A percentile compares a stretch with the other conserved stretches of the same genome.
phyloP scores from a whole-genome alignment of 2,797 vertebrate species.

The Enteromius unitaeniatus region DNA sequence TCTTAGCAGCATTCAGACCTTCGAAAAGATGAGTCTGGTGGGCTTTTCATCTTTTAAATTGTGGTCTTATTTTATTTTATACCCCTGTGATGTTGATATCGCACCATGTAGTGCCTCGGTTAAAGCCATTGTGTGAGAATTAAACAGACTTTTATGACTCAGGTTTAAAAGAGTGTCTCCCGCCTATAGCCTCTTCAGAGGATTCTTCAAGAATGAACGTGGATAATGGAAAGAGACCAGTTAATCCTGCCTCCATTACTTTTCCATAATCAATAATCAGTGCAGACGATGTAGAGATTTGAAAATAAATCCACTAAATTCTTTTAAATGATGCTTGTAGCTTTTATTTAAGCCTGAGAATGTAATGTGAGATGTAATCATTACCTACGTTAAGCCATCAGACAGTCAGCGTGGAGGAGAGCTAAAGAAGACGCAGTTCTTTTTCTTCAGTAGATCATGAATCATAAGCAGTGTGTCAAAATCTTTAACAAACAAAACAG shows the following conservation, averaged over 20 bases:
- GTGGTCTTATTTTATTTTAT: slow-evolving; percentile 26
- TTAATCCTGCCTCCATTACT: slow-evolving; percentile 27
- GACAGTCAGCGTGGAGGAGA: not conserved
- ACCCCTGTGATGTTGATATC: slow-evolving; percentile 25
- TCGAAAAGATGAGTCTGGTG: slow-evolving; percentile 26
- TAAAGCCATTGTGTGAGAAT: not conserved
- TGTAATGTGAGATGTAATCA: slow-evolving; percentile 49
- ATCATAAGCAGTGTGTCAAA: slow-evolving; percentile 14
- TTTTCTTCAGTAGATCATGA: slow-evolving; percentile 15
- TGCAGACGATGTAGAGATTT: slow-evolving; percentile 36
- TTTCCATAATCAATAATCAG: slow-evolving; percentile 41
- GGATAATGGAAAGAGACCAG: slow-evolving; percentile 29
- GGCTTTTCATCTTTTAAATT: slow-evolving; percentile 31
- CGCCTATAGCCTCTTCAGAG: slow-evolving; percentile 16
- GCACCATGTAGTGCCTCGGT: not conserved
- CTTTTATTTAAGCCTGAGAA: slow-evolving; percentile 45
- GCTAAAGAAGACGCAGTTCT: not conserved
- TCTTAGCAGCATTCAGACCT: slow-evolving; percentile 9
- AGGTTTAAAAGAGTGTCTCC: not conserved
- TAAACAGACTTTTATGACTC: slow-evolving; percentile 29
- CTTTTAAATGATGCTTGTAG: slow-evolving; percentile 44
- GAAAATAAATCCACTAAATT: slow-evolving; percentile 38
- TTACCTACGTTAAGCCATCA: slow-evolving; percentile 9
- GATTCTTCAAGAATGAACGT: slow-evolving; percentile 29
- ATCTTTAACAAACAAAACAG: slow-evolving; percentile 8